These are phyloP conservation scores for Hirtodrosophila confusa DNA, from an alignment of 2,888 invertebrate genomes.

Conservation along the genomic window DNA sequence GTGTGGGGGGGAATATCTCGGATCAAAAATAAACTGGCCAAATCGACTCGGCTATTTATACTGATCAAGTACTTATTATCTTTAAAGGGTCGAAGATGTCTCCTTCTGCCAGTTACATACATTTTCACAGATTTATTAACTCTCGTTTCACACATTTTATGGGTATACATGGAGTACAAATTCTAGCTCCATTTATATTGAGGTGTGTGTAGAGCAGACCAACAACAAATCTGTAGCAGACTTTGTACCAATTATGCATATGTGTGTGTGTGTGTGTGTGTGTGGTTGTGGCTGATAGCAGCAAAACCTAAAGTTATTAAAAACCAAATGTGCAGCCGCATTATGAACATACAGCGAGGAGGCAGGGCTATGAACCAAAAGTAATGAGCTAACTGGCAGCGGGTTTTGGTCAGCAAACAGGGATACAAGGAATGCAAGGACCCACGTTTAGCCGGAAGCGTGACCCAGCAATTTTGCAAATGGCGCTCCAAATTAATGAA, in stretches of 20 bases:
- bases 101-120: too few relatives aligned
- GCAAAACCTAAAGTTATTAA: slow-evolving; percentile 69
- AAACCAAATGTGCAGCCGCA: slow-evolving; percentile 60
- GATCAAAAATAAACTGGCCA: too few relatives aligned
- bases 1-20: too few relatives aligned
- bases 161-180: not conserved
- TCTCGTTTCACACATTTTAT: too few relatives aligned
- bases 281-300: slow-evolving; percentile 43
- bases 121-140: too few relatives aligned
- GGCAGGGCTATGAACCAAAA: slow-evolving; percentile 25
- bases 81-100: too few relatives aligned
- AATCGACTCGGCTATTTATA: too few relatives aligned
- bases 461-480: slow-evolving; percentile 38
- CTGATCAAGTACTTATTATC: too few relatives aligned
- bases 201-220: slow-evolving; percentile 1
- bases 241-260: not conserved
- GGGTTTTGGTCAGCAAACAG: slow-evolving; percentile 34
- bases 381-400: slow-evolving; percentile 51
- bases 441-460: slow-evolving; percentile 8
- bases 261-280: not conserved
- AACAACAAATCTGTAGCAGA: not conserved
- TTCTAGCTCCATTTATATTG: slow-evolving; percentile 6
- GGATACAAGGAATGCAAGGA: slow-evolving; percentile 1
- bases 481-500: slow-evolving; percentile 50
- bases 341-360: slow-evolving; percentile 51